A percentile compares a stretch with the other conserved stretches of the same genome.
phyloP scores from a whole-genome alignment of 2,797 vertebrate species.

The Eulemur albifrons region DNA sequence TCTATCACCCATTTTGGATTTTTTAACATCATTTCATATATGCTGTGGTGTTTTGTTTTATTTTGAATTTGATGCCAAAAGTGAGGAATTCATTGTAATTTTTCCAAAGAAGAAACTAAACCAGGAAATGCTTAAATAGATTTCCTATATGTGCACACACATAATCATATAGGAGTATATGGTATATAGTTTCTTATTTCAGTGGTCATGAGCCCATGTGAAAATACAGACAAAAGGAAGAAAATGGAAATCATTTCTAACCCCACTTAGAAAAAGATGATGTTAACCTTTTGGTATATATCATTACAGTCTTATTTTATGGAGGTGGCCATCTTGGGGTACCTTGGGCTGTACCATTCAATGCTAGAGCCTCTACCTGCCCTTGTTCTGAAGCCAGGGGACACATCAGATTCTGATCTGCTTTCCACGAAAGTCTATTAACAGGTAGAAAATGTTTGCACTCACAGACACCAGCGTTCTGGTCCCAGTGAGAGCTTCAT shows the following conservation, averaged over 20 bases:
- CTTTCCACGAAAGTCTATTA: not conserved
- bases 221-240: not conserved
- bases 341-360: not conserved
- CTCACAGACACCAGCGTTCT: not conserved
- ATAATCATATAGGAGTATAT: not conserved
- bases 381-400: not conserved
- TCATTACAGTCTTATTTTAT: not conserved
- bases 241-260: conserved; percentile 3
- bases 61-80: not conserved
- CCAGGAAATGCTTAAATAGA: not conserved
- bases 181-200: not conserved
- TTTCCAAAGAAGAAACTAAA: not conserved
- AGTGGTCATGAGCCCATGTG: not conserved
- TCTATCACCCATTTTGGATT: not conserved
- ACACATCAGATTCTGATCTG: not conserved
- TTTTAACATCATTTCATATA: not conserved
- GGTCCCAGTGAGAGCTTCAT: not conserved
- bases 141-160: not conserved
- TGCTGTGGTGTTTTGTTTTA: not conserved
- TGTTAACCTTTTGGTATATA: not conserved
- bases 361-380: not conserved
- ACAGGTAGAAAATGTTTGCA: not conserved
- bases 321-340: not conserved
- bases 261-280: not conserved
- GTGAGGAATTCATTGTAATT: not conserved